Evolutionary conservation across 2,888 invertebrate species (phyloP), one percentile per base, ranked within the genome.

Genomic region (Callyntrura guangdongensis): DNA sequence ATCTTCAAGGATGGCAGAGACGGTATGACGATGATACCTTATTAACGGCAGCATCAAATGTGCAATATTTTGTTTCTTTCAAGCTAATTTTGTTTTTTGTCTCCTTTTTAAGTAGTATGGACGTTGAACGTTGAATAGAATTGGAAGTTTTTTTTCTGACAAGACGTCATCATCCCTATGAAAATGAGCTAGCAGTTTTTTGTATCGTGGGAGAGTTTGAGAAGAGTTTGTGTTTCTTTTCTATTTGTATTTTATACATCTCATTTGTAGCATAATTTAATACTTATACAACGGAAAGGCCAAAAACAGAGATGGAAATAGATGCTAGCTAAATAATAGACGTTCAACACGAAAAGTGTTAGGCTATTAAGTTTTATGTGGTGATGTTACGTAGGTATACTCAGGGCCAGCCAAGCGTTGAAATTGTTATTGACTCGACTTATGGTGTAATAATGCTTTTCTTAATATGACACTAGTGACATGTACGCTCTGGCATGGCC

Each of bases 71-170:
- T 79, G 27, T 77, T 86, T 79, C 79, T 77, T 86, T 79, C 79
- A 77, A 86, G 45, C 86, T 86, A 77, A 86, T 81, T 81, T 87
- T 53, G 79, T 47, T n/a, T 17, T 22, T 61, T 11, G 8, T 53
- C 27, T 87, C 87, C 87, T 87, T 87, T 87, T 87, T 56, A n/a
- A n/a, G n/a, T n/a, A 69, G 87, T 87, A 22, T 56, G 53, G 53
- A 77, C 53, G 17, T 56, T n/a, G n/a, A n/a, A 49, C 27, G 53
- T 25, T 77, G 77, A 77, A 77, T 77, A 77, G 82, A 82, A 82
- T 85, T 11, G 86, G 59, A 74, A 47, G 61, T n/a, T n/a, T 6
- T 27, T 77, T 56, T 5, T 72, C n/a, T 53, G 77, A 53, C 22
- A 25, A 0, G 59, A 74, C 25, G 25, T 77, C 53, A 81, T 45